Base-by-base conservation (phyloP, 2,888 invertebrate species). In the Diaperis boleti region DNA sequence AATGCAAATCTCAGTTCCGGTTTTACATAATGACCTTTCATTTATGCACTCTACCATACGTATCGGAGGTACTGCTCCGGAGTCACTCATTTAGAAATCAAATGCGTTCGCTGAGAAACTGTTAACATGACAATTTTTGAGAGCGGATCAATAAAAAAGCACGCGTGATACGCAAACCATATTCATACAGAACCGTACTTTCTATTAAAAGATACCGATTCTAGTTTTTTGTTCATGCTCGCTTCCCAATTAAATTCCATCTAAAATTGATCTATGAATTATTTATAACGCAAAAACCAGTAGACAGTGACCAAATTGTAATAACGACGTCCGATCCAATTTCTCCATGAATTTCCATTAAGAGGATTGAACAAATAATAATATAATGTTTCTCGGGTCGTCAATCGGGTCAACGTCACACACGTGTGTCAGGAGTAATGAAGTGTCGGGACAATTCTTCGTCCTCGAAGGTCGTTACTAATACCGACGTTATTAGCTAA, bases 111-210 rank as follows among this genome's bases (percentile, higher is more conserved):
- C n/a, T n/a, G n/a, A n/a, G n/a, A n/a, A n/a, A n/a, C n/a, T n/a
- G n/a, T n/a, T n/a, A n/a, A n/a, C n/a, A n/a, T n/a, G n/a, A n/a
- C n/a, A n/a, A n/a, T n/a, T n/a, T n/a, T n/a, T n/a, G n/a, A n/a
- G n/a, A n/a, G n/a, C n/a, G n/a, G n/a, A n/a, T n/a, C n/a, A n/a
- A n/a, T n/a, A n/a, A n/a, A n/a, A n/a, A n/a, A n/a, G n/a, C n/a
- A n/a, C n/a, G n/a, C n/a, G n/a, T n/a, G n/a, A n/a, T 76, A 76
- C 72, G 78, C 79, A 72, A 76, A 81, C 62, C 68, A 80, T n/a
- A n/a, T n/a, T n/a, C n/a, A n/a, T n/a, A n/a, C n/a, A n/a, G n/a
- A n/a, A n/a, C n/a, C n/a, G n/a, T n/a, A n/a, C n/a, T n/a, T n/a
- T n/a, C n/a, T n/a, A n/a, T n/a, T n/a, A n/a, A n/a, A n/a, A n/a